Evolutionary conservation across 2,113 vertebrate genomes (phyloP).

Genomic region (Trematomus loennbergii): DNA sequence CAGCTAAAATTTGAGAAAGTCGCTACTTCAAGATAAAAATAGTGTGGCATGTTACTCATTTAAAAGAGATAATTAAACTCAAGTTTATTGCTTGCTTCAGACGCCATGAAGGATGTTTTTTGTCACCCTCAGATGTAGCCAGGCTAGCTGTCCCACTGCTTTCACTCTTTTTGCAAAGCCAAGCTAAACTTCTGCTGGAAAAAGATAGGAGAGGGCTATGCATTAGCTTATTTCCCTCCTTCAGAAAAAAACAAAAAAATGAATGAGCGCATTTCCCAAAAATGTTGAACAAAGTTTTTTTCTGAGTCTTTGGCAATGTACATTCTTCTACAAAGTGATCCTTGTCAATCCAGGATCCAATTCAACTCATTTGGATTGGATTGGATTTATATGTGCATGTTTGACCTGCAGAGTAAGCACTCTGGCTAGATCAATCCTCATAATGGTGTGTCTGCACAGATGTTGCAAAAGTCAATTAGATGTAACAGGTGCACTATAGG

Average conservation of each 20-base stretch:
- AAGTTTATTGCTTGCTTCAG: background rate
- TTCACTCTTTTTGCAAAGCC: background rate
- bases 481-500: background rate
- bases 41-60: background rate
- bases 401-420: constrained; percentile 14
- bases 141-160: background rate
- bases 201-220: background rate
- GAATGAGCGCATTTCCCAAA: background rate
- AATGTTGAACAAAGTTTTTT: background rate
- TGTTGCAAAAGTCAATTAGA: constrained; percentile 7
- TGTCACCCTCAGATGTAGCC: background rate
- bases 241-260: too few species aligned
- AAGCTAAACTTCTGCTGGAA: too few species aligned
- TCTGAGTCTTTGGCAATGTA: background rate
- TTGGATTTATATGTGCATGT: background rate
- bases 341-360: too few species aligned
- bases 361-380: background rate
- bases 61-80: too few species aligned
- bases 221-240: background rate
- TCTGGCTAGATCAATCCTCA: constrained; percentile 15
- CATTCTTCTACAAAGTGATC: background rate
- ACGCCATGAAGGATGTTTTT: background rate
- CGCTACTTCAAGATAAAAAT: background rate
- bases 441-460: constrained; percentile 4
- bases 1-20: background rate